These are phyloP conservation scores for Ardeotis arabs DNA, from an alignment of 2,113 vertebrate species.

Conservation along the genomic window DNA sequence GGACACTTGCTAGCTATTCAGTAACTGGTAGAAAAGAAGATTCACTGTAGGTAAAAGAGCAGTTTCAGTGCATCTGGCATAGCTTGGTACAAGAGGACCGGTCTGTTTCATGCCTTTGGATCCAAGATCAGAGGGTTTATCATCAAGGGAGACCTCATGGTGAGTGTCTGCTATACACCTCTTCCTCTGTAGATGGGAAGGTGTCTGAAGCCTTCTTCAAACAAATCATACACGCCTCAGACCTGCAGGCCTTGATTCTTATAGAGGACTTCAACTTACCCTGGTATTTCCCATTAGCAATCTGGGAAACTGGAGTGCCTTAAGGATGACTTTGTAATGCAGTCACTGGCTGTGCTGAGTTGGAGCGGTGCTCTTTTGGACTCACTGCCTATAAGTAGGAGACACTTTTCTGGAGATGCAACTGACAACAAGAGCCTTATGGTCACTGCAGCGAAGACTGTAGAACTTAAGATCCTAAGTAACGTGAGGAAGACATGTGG, in stretches of 20 bases:
- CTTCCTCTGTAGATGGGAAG: background rate
- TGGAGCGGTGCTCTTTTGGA: background rate
- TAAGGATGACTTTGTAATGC: background rate
- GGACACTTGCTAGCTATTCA: background rate
- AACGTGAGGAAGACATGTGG: background rate
- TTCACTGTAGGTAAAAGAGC: background rate
- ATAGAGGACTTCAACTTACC: background rate
- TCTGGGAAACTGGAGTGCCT: background rate
- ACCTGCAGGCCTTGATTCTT: background rate
- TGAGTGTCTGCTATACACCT: background rate
- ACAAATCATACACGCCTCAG: background rate
- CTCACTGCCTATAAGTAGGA: background rate
- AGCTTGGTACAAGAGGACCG: rapidly evolving
- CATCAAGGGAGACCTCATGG: background rate
- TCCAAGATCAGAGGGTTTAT: background rate
- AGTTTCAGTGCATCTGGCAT: background rate
- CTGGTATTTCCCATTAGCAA: background rate
- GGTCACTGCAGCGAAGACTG: background rate
- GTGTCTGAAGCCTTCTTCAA: background rate
- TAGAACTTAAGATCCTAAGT: background rate
- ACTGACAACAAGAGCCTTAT: background rate
- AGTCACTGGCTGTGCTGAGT: background rate
- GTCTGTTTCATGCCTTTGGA: background rate
- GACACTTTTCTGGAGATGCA: rapidly evolving
- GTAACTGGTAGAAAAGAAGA: background rate